These are phyloP conservation scores for Ellobius talpinus DNA, from an alignment of 2,113 vertebrate genomes.

Conservation along the genomic window DNA sequence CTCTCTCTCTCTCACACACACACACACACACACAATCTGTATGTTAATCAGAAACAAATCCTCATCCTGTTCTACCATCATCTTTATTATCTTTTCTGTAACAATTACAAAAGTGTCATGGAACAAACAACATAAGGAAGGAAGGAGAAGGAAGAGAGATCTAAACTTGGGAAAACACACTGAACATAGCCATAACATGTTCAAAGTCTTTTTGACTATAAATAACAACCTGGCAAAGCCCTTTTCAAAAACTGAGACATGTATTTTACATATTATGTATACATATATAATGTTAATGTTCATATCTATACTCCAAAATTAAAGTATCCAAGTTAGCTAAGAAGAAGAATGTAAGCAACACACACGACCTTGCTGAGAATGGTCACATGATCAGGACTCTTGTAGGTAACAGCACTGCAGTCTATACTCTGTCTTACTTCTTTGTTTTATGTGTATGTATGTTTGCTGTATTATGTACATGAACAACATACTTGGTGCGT, in stretches of 20 bases:
- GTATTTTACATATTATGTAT: not conserved
- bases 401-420: not conserved
- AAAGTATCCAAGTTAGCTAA: not conserved
- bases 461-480: too few relatives aligned
- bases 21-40: too few relatives aligned
- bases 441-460: too few relatives aligned
- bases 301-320: not conserved
- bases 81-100: not conserved
- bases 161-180: not conserved
- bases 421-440: not conserved
- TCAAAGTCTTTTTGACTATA: not conserved
- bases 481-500: too few relatives aligned
- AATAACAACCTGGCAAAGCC: not conserved
- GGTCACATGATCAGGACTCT: not conserved
- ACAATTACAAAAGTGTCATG: not conserved
- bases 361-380: not conserved
- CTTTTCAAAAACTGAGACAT: constrained; percentile 13
- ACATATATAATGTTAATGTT: too few relatives aligned
- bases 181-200: not conserved
- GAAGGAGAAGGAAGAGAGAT: not conserved
- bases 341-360: not conserved
- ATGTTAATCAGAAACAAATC: not conserved
- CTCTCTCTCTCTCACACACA: not conserved
- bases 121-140: not conserved
- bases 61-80: not conserved